Evolutionary conservation across 2,113 vertebrate species (phyloP), one percentile per base, ranked within the genome.

Genomic region (Recurvirostra avosetta): DNA sequence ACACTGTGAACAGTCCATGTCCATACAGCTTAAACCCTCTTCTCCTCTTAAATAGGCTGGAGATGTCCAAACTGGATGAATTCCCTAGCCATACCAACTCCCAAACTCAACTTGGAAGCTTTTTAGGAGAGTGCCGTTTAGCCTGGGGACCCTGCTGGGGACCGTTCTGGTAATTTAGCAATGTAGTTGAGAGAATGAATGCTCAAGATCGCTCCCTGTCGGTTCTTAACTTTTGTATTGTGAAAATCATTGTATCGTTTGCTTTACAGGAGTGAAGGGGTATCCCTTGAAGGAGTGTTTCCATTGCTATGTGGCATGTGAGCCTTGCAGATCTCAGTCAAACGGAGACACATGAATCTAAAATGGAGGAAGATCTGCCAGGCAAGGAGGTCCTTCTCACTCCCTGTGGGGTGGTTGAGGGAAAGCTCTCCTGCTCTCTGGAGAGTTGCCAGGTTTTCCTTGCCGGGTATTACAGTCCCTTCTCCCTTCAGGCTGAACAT

Each of bases 1-100:
- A 14, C 5, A 2, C 41, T 0, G 0, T 29, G 65, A 92, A 11
- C 50, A 84, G 41, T 47, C 36, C 8, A 2, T 40, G 40, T 79
- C 67, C 21, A 6, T 47, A 21, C 5, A 62, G n/a, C 41, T 65
- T 65, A 59, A 73, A 47, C 12, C 11, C 12, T 49, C 67, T 49
- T 58, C 30, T 63, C 22, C 36, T 91, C 26, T 88, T 73, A 36
- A 61, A 56, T 34, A 27, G 12, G 13, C 5, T 16, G 12, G 67
- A 73, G 36, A 30, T 59, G 41, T 11, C 18, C 14, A 30, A n/a
- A 23, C 15, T 38, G 19, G 30, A 56, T 73, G 25, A 56, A 45
- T 80, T 88, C 43, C 41, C 4, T 20, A 77, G 36, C 43, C 23
- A 4, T 14, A 17, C 21, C 25, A 29, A 50, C 18, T 73, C 41